phyloP scores from a whole-genome alignment of 1,140 invertebrate genomes.

The Leucophenga varia region DNA sequence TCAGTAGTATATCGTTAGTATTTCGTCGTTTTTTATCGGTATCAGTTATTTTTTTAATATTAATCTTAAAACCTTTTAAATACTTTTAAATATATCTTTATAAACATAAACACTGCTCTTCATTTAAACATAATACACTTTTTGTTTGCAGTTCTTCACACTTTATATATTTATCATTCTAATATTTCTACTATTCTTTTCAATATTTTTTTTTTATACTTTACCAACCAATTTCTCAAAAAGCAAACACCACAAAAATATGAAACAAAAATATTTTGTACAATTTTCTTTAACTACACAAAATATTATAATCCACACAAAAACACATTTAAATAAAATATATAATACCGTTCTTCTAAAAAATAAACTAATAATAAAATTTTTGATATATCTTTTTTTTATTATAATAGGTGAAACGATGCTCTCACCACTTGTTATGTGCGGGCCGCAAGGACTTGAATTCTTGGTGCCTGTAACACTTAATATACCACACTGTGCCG shows the following conservation, averaged over 20 bases:
- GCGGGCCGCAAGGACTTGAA: constrained; percentile 87
- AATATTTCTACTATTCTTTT: too few relatives aligned
- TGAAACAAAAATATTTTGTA: constrained; percentile 6
- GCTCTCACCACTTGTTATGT: constrained; percentile 91
- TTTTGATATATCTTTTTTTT: constrained; percentile 17
- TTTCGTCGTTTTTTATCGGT: too few relatives aligned
- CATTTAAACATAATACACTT: too few relatives aligned
- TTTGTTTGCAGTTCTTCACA: too few relatives aligned
- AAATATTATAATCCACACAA: constrained; percentile 2
- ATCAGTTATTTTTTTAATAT: too few relatives aligned
- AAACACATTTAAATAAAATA: constrained; percentile 4
- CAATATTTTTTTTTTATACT: too few relatives aligned
- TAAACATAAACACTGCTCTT: too few relatives aligned
- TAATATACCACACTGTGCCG: constrained; percentile 73
- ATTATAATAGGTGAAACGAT: constrained; percentile 80
- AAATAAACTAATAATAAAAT: neutral
- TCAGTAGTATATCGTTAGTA: too few relatives aligned
- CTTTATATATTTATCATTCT: too few relatives aligned
- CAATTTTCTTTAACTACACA: neutral
- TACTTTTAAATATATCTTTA: too few relatives aligned
- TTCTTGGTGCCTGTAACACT: constrained; percentile 87
- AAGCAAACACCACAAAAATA: neutral
- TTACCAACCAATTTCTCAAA: too few relatives aligned
- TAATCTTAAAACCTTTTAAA: too few relatives aligned
- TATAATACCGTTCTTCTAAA: neutral